Evolutionary conservation across 2,888 invertebrate species (phyloP).

Genomic region (Limnephilus lunatus): DNA sequence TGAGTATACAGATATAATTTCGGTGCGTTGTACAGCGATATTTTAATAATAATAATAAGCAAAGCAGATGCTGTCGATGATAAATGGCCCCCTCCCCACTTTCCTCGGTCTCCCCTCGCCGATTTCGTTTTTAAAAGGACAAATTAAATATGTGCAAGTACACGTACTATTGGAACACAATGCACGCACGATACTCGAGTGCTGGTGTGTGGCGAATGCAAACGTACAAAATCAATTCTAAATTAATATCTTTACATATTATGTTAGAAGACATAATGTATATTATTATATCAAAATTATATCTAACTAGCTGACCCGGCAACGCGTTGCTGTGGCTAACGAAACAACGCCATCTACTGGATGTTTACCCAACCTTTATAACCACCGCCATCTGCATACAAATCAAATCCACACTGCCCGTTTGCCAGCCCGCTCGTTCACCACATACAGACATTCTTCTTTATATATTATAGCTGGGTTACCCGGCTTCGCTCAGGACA

Average conservation of each 20-base stretch:
- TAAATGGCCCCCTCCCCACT: conserved; percentile 61
- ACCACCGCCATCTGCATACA: no score
- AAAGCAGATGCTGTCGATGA: conserved; percentile 67
- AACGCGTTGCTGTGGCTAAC: no score
- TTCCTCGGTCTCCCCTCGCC: conserved; percentile 4
- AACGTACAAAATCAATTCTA: neutral
- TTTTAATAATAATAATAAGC: conserved; percentile 65
- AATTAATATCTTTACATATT: neutral
- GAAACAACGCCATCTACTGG: no score
- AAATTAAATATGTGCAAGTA: conserved; percentile 53
- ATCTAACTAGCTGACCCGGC: no score
- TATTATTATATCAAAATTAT: no score
- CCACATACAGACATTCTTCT: no score
- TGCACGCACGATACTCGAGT: neutral
- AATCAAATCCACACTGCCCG: no score
- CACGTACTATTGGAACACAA: neutral
- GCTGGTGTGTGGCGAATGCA: neutral
- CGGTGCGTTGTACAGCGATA: conserved; percentile 7
- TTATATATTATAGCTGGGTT: no score
- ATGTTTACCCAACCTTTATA: no score
- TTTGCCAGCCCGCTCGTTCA: no score
- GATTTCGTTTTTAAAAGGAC: conserved; percentile 53
- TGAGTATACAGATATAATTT: neutral
- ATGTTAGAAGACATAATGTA: neutral
- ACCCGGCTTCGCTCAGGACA: no score